phyloP scores from a whole-genome alignment of 2,113 vertebrate species.

The Cynoglossus semilaevis region DNA sequence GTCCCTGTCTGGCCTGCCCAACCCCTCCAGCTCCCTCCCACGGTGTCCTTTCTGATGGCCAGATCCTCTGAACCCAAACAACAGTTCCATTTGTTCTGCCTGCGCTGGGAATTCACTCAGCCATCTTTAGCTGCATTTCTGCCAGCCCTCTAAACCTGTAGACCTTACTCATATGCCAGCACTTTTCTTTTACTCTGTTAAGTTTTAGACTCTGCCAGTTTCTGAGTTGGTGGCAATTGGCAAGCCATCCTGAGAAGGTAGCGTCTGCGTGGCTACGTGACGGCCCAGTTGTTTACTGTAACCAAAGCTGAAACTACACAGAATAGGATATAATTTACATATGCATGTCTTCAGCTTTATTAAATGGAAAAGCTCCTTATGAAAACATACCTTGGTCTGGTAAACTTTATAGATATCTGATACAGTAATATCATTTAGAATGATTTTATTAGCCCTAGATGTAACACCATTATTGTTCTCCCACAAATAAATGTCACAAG shows the following conservation, averaged over 20 bases:
- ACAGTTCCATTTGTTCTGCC: constrained; percentile 71
- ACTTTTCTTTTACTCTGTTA: constrained; percentile 44
- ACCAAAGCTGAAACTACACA: background rate
- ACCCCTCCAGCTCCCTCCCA: constrained; percentile 46
- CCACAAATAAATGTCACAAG: too few species aligned
- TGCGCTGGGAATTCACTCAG: constrained; percentile 63
- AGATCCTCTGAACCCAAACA: constrained; percentile 71
- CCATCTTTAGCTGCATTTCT: constrained; percentile 56
- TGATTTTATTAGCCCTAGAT: too few species aligned
- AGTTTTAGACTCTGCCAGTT: constrained; percentile 33
- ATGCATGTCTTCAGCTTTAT: too few species aligned
- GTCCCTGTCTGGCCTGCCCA: constrained; percentile 56
- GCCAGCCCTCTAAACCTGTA: constrained; percentile 64
- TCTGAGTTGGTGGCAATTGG: constrained; percentile 42
- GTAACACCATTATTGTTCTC: too few species aligned
- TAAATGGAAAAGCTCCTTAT: too few species aligned
- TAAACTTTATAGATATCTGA: too few species aligned
- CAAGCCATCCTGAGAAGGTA: constrained; percentile 27
- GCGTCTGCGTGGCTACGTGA: constrained; percentile 19
- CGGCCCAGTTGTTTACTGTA: constrained; percentile 1
- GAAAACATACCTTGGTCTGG: too few species aligned
- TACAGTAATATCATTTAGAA: too few species aligned
- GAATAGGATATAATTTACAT: background rate
- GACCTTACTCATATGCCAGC: constrained; percentile 52
- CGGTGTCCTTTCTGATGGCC: constrained; percentile 60